Conservation (phyloP, 2,113 vertebrate genomes). For the Pluvialis apricaria region DNA sequence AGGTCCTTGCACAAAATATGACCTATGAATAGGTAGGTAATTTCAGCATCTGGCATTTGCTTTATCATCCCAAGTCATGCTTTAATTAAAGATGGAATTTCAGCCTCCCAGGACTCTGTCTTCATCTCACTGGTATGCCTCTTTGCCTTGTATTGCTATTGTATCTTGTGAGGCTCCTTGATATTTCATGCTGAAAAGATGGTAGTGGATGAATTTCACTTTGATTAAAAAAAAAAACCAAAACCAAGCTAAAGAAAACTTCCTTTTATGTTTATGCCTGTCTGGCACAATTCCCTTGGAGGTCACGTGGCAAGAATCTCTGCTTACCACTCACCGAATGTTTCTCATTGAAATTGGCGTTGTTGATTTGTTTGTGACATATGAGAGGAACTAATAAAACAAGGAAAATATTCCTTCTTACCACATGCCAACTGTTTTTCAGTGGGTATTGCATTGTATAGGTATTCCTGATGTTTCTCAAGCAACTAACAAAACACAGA, state of each 20-base stretch:
- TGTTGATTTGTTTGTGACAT: neutral
- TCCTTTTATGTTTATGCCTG: neutral
- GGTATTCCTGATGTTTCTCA: neutral
- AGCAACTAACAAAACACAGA: neutral
- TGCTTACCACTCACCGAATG: neutral
- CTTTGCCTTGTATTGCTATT: neutral
- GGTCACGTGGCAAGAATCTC: neutral
- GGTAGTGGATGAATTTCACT: neutral
- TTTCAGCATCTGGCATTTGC: neutral
- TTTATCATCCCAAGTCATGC: neutral
- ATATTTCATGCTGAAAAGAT: neutral
- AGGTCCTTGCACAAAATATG: neutral
- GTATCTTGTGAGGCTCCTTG: neutral
- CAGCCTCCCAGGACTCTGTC: neutral
- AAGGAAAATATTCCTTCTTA: neutral
- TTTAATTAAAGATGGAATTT: neutral
- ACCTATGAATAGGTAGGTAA: neutral
- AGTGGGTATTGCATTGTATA: neutral
- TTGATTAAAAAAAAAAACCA: neutral
- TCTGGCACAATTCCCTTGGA: neutral
- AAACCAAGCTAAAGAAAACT: neutral
- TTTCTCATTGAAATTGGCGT: neutral
- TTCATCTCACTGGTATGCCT: neutral
- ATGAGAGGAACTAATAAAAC: neutral
- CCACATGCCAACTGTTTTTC: neutral